phyloP scores from a whole-genome alignment of 2,113 vertebrate species.

The Dipodomys merriami region DNA sequence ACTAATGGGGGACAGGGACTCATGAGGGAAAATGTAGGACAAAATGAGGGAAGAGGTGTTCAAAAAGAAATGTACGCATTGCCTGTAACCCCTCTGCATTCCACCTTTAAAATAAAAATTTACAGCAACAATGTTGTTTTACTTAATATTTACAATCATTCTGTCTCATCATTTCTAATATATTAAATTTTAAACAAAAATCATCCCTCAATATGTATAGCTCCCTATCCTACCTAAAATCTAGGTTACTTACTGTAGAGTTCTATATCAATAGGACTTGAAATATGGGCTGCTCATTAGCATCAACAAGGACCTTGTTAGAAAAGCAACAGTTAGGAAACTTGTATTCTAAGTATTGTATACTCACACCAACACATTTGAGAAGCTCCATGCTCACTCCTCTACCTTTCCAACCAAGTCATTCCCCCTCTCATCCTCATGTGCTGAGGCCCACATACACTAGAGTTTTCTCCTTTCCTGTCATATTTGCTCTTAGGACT shows the following conservation, averaged over 20 bases:
- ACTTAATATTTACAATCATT: neutral
- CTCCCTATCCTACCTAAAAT: neutral
- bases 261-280: neutral
- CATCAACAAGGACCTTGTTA: neutral
- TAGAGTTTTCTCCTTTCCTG: neutral
- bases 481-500: neutral
- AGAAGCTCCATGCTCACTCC: neutral
- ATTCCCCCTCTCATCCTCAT: neutral
- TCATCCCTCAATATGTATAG: neutral
- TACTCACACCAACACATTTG: neutral
- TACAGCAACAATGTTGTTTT: neutral
- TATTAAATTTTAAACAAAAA: neutral
- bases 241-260: neutral
- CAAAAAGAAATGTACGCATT: too few relatives aligned
- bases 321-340: neutral
- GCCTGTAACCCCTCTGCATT: too few relatives aligned
- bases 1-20: too few relatives aligned
- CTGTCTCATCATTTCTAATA: neutral
- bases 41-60: too few relatives aligned
- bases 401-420: neutral
- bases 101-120: too few relatives aligned
- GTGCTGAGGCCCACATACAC: too few relatives aligned
- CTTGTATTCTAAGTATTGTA: too few relatives aligned
- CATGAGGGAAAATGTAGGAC: too few relatives aligned
- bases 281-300: neutral